Evolutionary conservation across 2,888 invertebrate species (phyloP), one percentile per base, ranked within the genome.

Genomic region (Augiades crinisus): DNA sequence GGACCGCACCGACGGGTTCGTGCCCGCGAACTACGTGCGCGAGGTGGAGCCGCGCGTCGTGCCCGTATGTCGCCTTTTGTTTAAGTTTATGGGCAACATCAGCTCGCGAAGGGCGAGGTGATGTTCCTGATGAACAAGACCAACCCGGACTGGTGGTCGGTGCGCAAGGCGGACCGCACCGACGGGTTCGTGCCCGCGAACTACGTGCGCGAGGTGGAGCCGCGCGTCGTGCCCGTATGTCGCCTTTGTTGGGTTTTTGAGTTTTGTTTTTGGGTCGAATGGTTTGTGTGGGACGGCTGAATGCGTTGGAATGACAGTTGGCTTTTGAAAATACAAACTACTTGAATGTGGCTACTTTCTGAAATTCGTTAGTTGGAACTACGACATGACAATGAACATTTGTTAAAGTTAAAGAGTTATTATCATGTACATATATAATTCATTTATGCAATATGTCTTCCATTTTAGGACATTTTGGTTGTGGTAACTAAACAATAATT

Each of bases 81-180:
- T n/a, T n/a, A n/a, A n/a, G n/a, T n/a, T n/a, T n/a, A n/a, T n/a
- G n/a, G n/a, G n/a, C n/a, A n/a, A n/a, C n/a, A n/a, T n/a, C n/a
- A n/a, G n/a, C n/a, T 98, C 93, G 92, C 92, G 47, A 99, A 98
- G 81, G 97, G 97, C 47, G 98, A 99, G 86, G 91, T 94, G 1
- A 96, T 99, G 96, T 94, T 97, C 70, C 91, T 99, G 0, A 92
- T 99, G 58, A 97, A 95, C 75, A 98, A 98, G 86, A 98, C 97
- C 5, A 99, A 99, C 84, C 94, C 95, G 0, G 99, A 99, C 78
- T 99, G 99, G 99, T 99, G 99, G 99, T 97, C 97, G 67, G 96
- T 99, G n/a, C 91, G 98, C 8, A 97, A 97, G 78, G 93, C 94
- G 0, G 97, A 96, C 72, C 95, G 98, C 0, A 93, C 93, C 0